Conservation (phyloP, 2,888 invertebrate species). For the Caenorhabditis becei region DNA sequence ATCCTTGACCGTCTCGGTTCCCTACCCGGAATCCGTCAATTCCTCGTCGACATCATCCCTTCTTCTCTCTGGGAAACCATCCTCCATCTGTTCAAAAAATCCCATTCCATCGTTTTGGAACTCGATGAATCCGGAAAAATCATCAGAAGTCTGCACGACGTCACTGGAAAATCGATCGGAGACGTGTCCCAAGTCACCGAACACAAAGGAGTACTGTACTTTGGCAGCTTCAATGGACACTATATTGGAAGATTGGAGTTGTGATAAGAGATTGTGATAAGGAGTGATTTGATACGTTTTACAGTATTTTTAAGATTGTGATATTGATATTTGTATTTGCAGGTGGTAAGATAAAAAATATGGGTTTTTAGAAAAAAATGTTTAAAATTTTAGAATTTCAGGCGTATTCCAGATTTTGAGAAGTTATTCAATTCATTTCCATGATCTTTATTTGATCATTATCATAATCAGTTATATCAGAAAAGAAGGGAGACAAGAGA, state of each 20-base stretch:
- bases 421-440: no score
- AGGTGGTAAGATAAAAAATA: no score
- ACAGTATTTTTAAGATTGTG: no score
- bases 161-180: slow-evolving; percentile 68
- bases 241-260: slow-evolving; percentile 73
- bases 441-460: no score
- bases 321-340: no score
- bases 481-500: no score
- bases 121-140: slow-evolving; percentile 72
- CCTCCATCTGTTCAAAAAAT: slow-evolving; percentile 67
- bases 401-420: no score
- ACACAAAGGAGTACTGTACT: slow-evolving; percentile 68
- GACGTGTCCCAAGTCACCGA: slow-evolving; percentile 77
- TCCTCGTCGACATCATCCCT: slow-evolving; percentile 62
- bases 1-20: slow-evolving; percentile 67
- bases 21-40: slow-evolving; percentile 69
- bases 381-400: no score
- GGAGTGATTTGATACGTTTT: no score
- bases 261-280: slow-evolving; percentile 3
- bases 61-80: slow-evolving; percentile 60
- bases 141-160: slow-evolving; percentile 76
- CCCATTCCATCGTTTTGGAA: slow-evolving; percentile 74
- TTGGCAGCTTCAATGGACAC: slow-evolving; percentile 75
- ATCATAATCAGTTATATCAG: no score
- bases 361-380: no score